Conservation (phyloP, 2,797 vertebrate species). For the Florisuga fusca region DNA sequence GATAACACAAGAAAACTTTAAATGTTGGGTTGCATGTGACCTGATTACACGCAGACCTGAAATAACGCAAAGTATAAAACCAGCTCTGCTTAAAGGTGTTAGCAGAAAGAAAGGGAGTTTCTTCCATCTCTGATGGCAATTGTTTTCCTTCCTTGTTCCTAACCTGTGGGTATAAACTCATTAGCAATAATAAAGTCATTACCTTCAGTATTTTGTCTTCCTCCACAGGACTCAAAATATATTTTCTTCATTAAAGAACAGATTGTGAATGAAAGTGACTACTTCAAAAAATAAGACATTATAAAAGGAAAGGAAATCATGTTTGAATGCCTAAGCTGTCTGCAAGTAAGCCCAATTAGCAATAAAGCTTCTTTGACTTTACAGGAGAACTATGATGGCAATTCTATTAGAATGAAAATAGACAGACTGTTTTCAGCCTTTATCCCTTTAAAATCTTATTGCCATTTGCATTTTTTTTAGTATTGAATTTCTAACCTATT, state of each 20-base stretch:
- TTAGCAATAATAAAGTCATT: background rate
- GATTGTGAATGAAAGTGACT: slow-evolving; percentile 1
- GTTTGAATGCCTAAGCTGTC: background rate
- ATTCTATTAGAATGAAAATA: slow-evolving; percentile 31
- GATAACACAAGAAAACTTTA: background rate
- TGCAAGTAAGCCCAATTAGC: slow-evolving; percentile 16
- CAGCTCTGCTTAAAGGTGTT: background rate
- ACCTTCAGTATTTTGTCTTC: slow-evolving; percentile 18
- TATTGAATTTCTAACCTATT: slow-evolving; percentile 44
- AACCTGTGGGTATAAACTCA: background rate
- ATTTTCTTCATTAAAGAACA: slow-evolving; percentile 33
- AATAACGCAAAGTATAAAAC: background rate
- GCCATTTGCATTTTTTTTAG: slow-evolving; percentile 9
- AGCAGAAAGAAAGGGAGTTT: background rate
- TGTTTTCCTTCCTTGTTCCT: background rate
- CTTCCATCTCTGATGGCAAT: background rate
- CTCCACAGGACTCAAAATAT: background rate
- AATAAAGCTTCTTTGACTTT: slow-evolving; percentile 36
- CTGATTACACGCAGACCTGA: background rate
- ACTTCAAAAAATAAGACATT: slow-evolving; percentile 17
- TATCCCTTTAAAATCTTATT: slow-evolving; percentile 49
- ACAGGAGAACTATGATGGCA: slow-evolving; percentile 1
- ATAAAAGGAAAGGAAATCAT: background rate
- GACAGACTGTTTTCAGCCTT: slow-evolving; percentile 30
- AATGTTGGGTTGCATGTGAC: background rate